Evolutionary conservation across 1,140 invertebrate genomes (phyloP), one percentile per base, ranked within the genome.

Genomic region (Pemphigus obesinymphae): DNA sequence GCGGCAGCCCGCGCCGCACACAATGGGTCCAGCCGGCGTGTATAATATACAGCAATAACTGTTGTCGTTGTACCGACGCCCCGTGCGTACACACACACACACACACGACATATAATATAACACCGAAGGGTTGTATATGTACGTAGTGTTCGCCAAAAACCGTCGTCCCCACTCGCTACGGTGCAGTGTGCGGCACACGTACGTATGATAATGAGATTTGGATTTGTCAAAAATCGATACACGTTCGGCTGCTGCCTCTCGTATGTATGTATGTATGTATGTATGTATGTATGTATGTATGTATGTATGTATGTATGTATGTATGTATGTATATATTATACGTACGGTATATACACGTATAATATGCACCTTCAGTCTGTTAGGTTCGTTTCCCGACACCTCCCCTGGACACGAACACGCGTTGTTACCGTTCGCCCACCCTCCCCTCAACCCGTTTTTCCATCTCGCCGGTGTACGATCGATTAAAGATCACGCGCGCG

Each of bases 21-120:
- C 76, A 80, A 80, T 80, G 55, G 76, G 76, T 80, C 76, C 76
- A 80, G 76, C 76, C 76, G 76, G 76, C 76, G 76, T 80, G 76
- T 80, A 80, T 80, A 80, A 80, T 80, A 13, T 63, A 61, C 76
- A 80, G 76, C 76, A 80, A 80, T 80, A 80, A 80, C 76, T 80
- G 76, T 80, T 80, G 76, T 80, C 76, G 76, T 80, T 80, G 76
- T 80, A 31, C 76, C 76, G 53, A 80, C 76, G 17, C 76, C 55
- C 55, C 76, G 50, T 31, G 10, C 26, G 55, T 10, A 29, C 45
- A 13, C 68, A 45, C 68, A 26, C 53, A 23, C 75, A 17, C 23
- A 40, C 17, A 23, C 48, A 68, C 63, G 13, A 37, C 34, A 53
- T 53, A 53, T 53, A 53, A 13, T 66, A 76, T 76, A 58, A 37